phyloP scores from a whole-genome alignment of 2,797 vertebrate genomes.

The Tapera naevia region DNA sequence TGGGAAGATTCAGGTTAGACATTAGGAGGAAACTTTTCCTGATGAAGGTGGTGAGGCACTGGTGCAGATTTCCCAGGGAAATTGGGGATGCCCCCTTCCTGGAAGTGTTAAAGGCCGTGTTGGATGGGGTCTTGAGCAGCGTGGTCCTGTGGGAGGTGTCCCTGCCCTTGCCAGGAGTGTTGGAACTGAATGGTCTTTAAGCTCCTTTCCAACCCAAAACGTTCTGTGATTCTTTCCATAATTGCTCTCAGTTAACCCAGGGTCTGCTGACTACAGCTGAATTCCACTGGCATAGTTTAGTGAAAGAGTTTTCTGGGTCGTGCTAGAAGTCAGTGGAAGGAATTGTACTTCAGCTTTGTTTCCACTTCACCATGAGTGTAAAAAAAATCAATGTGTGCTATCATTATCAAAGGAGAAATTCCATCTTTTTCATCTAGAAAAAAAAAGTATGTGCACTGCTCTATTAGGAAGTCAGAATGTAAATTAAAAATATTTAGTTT shows the following conservation, averaged over 20 bases:
- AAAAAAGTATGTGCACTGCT: not conserved
- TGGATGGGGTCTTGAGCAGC: too few species aligned
- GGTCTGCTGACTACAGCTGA: not conserved
- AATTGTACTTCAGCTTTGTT: not conserved
- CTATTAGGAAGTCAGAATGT: not conserved
- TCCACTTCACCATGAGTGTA: accelerated
- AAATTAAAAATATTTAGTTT: not conserved
- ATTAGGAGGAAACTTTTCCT: too few species aligned
- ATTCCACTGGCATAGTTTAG: not conserved
- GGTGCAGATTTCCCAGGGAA: too few species aligned
- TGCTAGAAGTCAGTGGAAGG: not conserved
- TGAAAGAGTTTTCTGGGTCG: not conserved
- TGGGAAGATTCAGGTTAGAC: too few species aligned
- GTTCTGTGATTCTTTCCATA: not conserved
- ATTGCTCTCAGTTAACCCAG: too few species aligned
- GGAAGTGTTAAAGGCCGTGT: too few species aligned
- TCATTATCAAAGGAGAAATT: not conserved
- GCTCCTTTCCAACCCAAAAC: too few species aligned
- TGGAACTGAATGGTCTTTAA: too few species aligned
- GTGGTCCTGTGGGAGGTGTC: too few species aligned
- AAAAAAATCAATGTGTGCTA: accelerated
- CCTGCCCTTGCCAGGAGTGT: too few species aligned
- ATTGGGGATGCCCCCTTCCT: too few species aligned
- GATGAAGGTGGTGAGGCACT: too few species aligned
- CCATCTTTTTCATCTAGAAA: not conserved